These are phyloP conservation scores for Oncorhynchus masou DNA, from an alignment of 2,113 vertebrate genomes.

Conservation along the genomic window DNA sequence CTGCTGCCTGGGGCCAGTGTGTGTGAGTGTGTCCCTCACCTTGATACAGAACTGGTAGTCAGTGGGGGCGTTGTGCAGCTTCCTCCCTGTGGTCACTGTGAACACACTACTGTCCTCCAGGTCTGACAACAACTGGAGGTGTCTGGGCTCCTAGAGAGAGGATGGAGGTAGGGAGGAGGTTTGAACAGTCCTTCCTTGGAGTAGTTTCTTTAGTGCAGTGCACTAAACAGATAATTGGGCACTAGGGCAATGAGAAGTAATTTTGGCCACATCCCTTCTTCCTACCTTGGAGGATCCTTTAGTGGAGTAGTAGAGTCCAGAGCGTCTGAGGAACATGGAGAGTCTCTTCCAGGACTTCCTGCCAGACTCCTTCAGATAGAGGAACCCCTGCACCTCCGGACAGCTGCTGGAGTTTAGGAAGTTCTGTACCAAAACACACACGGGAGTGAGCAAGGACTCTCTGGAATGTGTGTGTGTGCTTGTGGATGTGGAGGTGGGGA, in stretches of 20 bases:
- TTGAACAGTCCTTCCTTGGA: background rate
- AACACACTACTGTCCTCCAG: conserved; percentile 89
- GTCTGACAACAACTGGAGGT: conserved; percentile 88
- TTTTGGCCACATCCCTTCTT: background rate
- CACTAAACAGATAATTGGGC: too few relatives aligned
- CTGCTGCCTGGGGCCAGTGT: background rate
- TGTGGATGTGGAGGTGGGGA: too few relatives aligned
- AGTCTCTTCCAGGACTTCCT: conserved; percentile 96
- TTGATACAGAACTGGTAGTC: conserved; percentile 93
- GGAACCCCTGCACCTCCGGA: conserved; percentile 95
- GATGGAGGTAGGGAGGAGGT: background rate
- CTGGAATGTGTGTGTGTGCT: conserved; percentile 1
- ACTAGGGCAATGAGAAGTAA: background rate
- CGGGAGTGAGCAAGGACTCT: background rate
- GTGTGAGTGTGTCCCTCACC: conserved; percentile 67
- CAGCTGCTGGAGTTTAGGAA: conserved; percentile 94
- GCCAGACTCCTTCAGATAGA: conserved; percentile 91
- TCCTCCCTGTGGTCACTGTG: conserved; percentile 80
- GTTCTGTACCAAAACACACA: conserved; percentile 73
- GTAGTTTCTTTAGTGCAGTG: too few relatives aligned
- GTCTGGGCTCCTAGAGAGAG: conserved; percentile 82
- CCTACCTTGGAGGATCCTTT: conserved; percentile 95
- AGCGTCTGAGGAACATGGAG: conserved; percentile 90
- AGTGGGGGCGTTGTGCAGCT: conserved; percentile 84
- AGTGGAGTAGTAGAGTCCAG: conserved; percentile 93